Evolutionary conservation across 92 coral and sea anemone genomes (phyloP).

Genomic region (Scolanthus callimorphus): DNA sequence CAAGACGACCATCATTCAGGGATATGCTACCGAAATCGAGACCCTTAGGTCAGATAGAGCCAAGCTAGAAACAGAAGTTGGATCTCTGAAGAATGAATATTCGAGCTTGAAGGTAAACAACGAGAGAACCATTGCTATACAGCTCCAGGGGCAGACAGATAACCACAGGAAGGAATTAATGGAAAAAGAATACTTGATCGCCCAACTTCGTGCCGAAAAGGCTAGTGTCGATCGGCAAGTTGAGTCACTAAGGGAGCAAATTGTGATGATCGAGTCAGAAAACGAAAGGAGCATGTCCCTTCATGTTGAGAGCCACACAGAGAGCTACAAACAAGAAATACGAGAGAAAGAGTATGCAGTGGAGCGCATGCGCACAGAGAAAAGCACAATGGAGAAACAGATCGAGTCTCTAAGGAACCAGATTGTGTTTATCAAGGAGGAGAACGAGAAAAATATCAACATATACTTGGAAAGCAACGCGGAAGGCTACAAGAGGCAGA

Average conservation of each 20-base stretch:
- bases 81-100: neutral
- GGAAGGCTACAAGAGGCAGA: neutral
- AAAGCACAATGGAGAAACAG: neutral
- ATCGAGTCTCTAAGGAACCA: neutral
- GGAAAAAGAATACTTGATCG: conserved; percentile 3
- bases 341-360: neutral
- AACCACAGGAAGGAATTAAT: conserved; percentile 2
- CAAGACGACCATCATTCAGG: neutral
- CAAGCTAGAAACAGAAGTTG: neutral
- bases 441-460: neutral
- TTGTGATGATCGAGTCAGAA: neutral
- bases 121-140: neutral
- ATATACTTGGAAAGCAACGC: neutral
- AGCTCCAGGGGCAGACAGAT: neutral
- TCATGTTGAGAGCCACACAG: conserved; percentile 1
- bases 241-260: neutral
- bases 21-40: neutral
- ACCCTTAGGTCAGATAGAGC: neutral
- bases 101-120: neutral
- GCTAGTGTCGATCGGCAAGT: neutral
- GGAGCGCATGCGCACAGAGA: neutral
- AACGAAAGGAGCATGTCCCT: neutral
- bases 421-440: neutral
- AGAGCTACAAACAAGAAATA: neutral
- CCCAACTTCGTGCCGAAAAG: neutral